A percentile compares a stretch with the other conserved stretches of the same genome.
Evolutionary conservation across 2,888 invertebrate species (phyloP).

Genomic region (Cephus nigrinus): DNA sequence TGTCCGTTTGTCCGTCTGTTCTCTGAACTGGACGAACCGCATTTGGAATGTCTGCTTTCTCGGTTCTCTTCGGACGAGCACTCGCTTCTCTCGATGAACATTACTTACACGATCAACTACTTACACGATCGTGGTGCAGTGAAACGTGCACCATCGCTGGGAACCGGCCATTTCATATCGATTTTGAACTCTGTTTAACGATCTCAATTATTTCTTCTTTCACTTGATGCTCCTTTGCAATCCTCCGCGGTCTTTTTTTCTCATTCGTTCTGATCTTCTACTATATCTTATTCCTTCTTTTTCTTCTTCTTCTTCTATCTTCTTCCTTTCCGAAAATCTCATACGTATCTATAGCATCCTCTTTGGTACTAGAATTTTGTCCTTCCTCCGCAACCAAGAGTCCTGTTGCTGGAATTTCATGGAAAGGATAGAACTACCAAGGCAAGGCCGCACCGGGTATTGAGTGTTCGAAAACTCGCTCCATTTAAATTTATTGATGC

Average conservation of each 20-base stretch:
- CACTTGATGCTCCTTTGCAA: not conserved
- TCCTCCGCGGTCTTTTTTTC: not conserved
- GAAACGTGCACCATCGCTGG: not conserved
- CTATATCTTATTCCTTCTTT: not conserved
- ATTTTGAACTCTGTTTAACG: not conserved
- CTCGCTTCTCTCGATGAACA: not conserved
- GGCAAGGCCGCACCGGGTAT: not conserved
- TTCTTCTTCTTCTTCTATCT: not conserved
- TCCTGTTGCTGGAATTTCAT: not conserved
- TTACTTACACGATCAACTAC: not conserved
- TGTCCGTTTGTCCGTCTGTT: not conserved
- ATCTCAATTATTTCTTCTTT: not conserved
- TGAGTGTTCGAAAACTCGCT: not conserved
- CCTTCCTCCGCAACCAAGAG: not conserved
- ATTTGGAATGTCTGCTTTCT: constrained; percentile 34
- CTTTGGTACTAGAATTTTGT: not conserved
- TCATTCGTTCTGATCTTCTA: not conserved
- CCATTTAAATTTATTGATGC: not conserved
- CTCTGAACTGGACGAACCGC: constrained; percentile 25
- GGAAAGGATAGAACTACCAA: not conserved
- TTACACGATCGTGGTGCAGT: not conserved
- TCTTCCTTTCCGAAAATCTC: not conserved
- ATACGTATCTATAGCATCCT: not conserved
- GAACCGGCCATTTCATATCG: not conserved
- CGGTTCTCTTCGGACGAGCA: constrained; percentile 18